A percentile compares a stretch with the other conserved stretches of the same genome.
Evolutionary conservation across 2,797 vertebrate genomes (phyloP).

Genomic region (Gymnothorax javanicus): DNA sequence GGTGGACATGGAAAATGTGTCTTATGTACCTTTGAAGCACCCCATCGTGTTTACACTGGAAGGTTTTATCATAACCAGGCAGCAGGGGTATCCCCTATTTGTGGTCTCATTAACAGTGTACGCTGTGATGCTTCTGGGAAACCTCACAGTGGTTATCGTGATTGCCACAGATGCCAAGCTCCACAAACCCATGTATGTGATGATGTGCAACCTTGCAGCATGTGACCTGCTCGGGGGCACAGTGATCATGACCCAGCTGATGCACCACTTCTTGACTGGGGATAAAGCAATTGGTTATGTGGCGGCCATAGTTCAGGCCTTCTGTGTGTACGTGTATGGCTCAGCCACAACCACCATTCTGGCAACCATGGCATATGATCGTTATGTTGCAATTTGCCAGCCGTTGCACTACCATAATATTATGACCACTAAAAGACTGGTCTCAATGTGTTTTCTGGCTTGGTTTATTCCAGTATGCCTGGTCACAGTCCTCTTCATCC

Average conservation of each 20-base stretch:
- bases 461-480: no score
- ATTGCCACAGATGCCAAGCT: conserved; percentile 44
- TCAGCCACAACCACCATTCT: conserved; percentile 59
- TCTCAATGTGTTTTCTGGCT: no score
- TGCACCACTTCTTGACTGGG: conserved; percentile 47
- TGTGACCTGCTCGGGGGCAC: conserved; percentile 65
- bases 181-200: conserved; percentile 67
- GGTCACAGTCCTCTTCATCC: no score
- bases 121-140: conserved; percentile 48
- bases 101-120: conserved; percentile 51
- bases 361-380: no score
- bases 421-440: no score
- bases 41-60: conserved; percentile 56
- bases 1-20: conserved; percentile 53
- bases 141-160: conserved; percentile 45
- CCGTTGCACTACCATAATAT: no score
- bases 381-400: no score
- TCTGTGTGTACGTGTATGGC: conserved; percentile 68
- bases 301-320: conserved; percentile 67
- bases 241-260: neutral
- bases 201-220: conserved; percentile 63
- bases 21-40: conserved; percentile 3
- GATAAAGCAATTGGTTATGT: conserved; percentile 62
- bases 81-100: conserved; percentile 48
- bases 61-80: conserved; percentile 50